Base-by-base conservation (phyloP, 2,113 vertebrate genomes). In the Macaca mulatta region DNA sequence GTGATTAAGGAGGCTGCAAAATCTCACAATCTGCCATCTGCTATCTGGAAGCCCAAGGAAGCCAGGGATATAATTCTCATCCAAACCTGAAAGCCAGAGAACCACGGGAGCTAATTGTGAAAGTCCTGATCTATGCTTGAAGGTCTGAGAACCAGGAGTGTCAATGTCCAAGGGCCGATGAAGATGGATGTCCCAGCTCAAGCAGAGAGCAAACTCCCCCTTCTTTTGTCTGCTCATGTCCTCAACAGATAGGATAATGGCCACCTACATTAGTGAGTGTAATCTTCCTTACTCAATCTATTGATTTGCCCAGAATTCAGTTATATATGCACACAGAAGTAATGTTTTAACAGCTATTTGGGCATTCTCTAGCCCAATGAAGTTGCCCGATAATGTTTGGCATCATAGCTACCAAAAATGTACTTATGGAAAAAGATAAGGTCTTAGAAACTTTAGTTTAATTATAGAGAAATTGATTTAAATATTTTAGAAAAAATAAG, bases 381-480 rank as follows among this genome's bases (percentile, higher is more conserved):
- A 59, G 25, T 48, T 48, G 40, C 69, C 17, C 30, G 3, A 55
- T 45, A 43, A 40, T 78, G 32, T 48, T 57, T 38, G 32, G 18
- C 5, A 69, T 45, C 57, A 32, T 35, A 67, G 75, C 90, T 13
- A 88, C 38, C 64, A 96, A 61, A 92, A 97, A 95, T 96, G 89
- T 3, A 77, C 2, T 11, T 23, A 91, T 89, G 9, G 12, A 94
- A 98, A 96, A 93, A 96, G 38, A 96, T 55, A 23, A 85, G 8
- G 40, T 92, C 8, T 90, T 12, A 90, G 30, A 17, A 93, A 97
- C 35, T 27, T 85, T 67, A 22, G 77, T 90, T 69, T 81, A 4
- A 23, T 95, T 98, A 92, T 38, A 93, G 77, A 93, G 2, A 27
- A 57, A 84, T 30, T 45, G 96, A 89, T 85, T 61, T 93, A 93